Evolutionary conservation across 2,797 vertebrate species (phyloP).

Genomic region (Prunella strophiata): DNA sequence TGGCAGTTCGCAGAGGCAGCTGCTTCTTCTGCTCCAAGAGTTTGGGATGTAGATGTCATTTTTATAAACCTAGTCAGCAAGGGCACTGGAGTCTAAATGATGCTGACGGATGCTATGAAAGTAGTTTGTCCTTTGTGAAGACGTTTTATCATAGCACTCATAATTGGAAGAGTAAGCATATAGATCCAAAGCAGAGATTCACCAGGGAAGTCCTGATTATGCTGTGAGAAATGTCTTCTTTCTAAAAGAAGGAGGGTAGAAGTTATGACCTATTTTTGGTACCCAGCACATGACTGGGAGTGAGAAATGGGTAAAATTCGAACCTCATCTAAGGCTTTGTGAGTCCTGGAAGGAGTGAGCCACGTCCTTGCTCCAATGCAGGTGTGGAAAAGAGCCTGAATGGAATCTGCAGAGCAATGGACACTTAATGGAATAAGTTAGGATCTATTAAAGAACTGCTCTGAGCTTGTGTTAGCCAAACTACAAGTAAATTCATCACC

Average conservation of each 20-base stretch:
- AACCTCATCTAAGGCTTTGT: background rate
- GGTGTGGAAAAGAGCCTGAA: background rate
- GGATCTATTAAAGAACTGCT: background rate
- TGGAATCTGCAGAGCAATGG: background rate
- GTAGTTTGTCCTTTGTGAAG: background rate
- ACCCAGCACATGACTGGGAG: background rate
- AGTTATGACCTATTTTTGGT: background rate
- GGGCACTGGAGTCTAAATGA: background rate
- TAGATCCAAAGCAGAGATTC: background rate
- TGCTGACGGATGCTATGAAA: slow-evolving; percentile 11
- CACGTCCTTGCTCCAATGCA: background rate
- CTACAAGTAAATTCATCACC: background rate
- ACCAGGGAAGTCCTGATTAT: background rate
- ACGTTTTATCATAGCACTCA: background rate
- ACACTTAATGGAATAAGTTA: background rate
- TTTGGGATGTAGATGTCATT: background rate
- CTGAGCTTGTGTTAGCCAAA: background rate
- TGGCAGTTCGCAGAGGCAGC: background rate
- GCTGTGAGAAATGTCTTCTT: background rate
- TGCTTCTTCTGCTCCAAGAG: slow-evolving; percentile 4
- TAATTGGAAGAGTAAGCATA: background rate
- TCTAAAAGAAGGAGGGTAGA: background rate
- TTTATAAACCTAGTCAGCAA: slow-evolving; percentile 41
- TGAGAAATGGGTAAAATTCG: background rate
- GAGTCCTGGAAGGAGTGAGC: background rate